Evolutionary conservation across 2,797 vertebrate genomes (phyloP).

Genomic region (Eulemur coronatus): DNA sequence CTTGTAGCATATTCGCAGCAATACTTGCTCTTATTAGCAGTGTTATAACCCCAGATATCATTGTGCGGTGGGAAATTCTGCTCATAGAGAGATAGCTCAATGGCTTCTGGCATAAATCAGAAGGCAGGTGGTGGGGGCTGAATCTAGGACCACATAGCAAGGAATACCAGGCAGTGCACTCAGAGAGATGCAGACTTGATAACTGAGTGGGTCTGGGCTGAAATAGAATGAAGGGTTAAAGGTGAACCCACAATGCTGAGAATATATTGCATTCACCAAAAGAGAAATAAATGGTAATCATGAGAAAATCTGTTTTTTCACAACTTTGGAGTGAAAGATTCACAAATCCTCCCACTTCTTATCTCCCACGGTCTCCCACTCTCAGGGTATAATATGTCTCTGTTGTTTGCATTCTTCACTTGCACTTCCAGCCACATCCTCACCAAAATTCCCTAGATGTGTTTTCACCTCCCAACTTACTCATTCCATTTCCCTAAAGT

Average conservation of each 20-base stretch:
- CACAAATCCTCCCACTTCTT: not conserved
- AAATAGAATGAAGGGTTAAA: not conserved
- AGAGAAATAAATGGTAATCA: not conserved
- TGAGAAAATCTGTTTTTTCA: not conserved
- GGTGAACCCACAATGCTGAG: not conserved
- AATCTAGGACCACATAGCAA: not conserved
- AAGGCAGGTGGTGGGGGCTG: not conserved
- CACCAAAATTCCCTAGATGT: not conserved
- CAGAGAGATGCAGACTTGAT: not conserved
- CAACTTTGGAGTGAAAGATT: not conserved
- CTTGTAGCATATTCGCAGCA: not conserved
- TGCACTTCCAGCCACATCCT: not conserved
- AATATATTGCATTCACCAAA: not conserved
- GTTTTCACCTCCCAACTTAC: not conserved
- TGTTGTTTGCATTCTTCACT: not conserved
- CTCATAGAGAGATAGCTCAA: not conserved
- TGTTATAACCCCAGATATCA: not conserved
- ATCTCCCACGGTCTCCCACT: not conserved
- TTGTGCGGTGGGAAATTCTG: not conserved
- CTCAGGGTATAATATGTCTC: not conserved
- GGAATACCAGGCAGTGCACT: not conserved
- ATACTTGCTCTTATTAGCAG: not conserved
- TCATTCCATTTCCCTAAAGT: not conserved
- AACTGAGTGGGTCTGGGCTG: not conserved
- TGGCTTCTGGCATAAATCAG: not conserved